A percentile compares a stretch with the other conserved stretches of the same genome.
Evolutionary conservation across 2,113 vertebrate genomes (phyloP).

Genomic region (Siniperca knerii): DNA sequence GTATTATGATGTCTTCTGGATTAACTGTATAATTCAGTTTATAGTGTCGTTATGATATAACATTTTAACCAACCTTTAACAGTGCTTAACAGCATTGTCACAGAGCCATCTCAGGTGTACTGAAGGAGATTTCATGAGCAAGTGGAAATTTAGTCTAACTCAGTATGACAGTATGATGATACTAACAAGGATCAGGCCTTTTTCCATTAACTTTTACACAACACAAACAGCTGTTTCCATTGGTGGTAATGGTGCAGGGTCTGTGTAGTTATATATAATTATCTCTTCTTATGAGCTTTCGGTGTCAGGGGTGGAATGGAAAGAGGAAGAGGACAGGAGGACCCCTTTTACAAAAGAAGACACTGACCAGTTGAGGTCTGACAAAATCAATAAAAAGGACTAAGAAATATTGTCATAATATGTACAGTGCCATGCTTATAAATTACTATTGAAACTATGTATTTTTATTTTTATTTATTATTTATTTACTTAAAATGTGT

Average conservation of each 20-base stretch:
- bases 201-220: conserved; percentile 60
- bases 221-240: conserved; percentile 35
- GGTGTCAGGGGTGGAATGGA: neutral
- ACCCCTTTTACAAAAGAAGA: neutral
- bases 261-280: conserved; percentile 61
- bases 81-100: neutral
- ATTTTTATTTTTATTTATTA: neutral
- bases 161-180: neutral
- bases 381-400: neutral
- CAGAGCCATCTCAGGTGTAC: neutral
- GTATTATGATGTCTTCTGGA: neutral
- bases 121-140: neutral
- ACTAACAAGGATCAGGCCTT: conserved; percentile 39
- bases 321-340: neutral
- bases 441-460: neutral
- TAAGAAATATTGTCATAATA: neutral
- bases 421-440: too few species aligned
- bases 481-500: neutral
- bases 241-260: conserved; percentile 22
- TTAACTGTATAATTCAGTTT: neutral
- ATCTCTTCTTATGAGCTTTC: conserved; percentile 54
- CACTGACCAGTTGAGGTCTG: neutral
- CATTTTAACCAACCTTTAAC: neutral
- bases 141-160: neutral
- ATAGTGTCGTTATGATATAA: neutral